Evolutionary conservation across 2,797 vertebrate genomes (phyloP), one percentile per base, ranked within the genome.

Genomic region (Capromys pilorides): DNA sequence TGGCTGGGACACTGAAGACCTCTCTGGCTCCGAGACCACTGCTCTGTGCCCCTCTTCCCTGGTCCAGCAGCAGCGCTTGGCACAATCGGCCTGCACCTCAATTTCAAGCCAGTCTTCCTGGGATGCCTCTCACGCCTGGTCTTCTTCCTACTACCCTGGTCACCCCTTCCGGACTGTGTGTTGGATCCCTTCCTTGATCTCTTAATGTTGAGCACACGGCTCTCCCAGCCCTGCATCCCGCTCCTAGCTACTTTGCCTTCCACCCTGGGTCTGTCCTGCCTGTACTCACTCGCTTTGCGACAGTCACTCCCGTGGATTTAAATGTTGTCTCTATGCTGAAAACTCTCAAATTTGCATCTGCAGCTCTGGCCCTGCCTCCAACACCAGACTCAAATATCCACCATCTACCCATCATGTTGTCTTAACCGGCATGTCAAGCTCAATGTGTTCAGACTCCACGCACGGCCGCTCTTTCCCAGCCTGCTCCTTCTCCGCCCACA

Each of bases 91-190:
- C 69, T 2, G 62, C 0, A 3, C 49, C 11, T 75, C 71, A 26
- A 64, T n/a, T 31, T 41, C 4, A 54, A 84, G 51, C 66, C 49
- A 0, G 69, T 36, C n/a, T 71, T 64, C 45, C 67, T 31, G 4
- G 24, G 45, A 66, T 0, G 0, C 28, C n/a, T 4, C 14, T 9
- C 16, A 6, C 24, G 26, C 64, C 31, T 33, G 8, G 21, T 26
- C 66, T 49, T 39, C 82, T 62, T 79, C 59, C 69, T 2, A 1
- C 39, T 64, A 54, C 71, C 0, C 19, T 3, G 2, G 64, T 49
- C 49, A 19, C 0, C 0, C 14, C 24, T 71, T 24, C 33, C 49
- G 1, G 4, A 18, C n/a, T 67, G 39, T 45, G 84, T 21, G 69
- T 31, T 67, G 36, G 73, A 61, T 24, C 69, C 26, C 5, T 26